Evolutionary conservation across 1,140 invertebrate genomes (phyloP), one percentile per base, ranked within the genome.

Genomic region (Heliothis virescens): DNA sequence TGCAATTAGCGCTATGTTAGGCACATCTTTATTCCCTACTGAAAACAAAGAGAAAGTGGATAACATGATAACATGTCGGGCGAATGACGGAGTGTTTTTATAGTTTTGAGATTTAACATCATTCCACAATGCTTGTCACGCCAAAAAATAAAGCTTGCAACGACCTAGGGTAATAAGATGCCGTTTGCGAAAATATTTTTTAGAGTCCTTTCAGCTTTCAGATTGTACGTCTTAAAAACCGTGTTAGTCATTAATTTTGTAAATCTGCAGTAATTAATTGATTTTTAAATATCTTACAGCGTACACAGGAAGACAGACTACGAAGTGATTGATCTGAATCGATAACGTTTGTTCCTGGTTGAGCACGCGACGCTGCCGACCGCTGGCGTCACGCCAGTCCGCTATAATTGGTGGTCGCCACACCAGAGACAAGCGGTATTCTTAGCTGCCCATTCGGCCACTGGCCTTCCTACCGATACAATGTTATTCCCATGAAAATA

Each of bases 341-440:
- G 85, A 90, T 91, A 89, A 86, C 84, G 86, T 80, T 92, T 87
- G 89, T 89, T 90, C 86, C 86, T 88, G n/a, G 86, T 89, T 91
- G 87, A 90, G 85, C 85, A 89, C 89, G 83, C 85, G 81, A 85
- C 84, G 72, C 82, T 79, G 78, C 79, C 73, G 80, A 84, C 73
- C 81, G 84, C 88, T 95, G 94, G 94, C 94, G 77, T 60, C 26
- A 50, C 74, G 92, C 94, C 94, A 95, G 90, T 86, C 89, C 86
- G 87, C 92, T 94, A 95, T 93, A 94, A 94, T 94, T 93, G 92
- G 91, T 93, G 90, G 91, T 94, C 88, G 89, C 84, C 84, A 89
- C 83, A 90, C 83, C 84, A 89, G 89, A 89, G 91, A 91, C 89
- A 92, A 86, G 87, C 83, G 87, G 82, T 92, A 94, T 94, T 95